phyloP scores from a whole-genome alignment of 2,888 invertebrate genomes.

The Sarcophaga subvicina region DNA sequence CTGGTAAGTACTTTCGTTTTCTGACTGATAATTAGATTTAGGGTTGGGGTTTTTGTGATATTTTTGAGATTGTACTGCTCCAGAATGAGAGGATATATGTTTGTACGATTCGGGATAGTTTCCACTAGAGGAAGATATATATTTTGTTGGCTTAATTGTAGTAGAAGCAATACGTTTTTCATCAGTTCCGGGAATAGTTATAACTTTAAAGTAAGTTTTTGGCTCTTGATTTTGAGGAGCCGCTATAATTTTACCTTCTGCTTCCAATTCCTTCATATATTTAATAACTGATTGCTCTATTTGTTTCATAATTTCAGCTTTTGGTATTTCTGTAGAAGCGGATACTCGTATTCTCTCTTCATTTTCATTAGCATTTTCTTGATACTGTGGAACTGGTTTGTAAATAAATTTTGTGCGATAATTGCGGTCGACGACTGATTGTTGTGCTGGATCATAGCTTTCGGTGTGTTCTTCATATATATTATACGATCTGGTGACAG shows the following conservation, averaged over 20 bases:
- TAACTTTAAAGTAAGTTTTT: slow-evolving; percentile 77
- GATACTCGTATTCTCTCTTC: slow-evolving; percentile 76
- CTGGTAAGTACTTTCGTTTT: slow-evolving; percentile 76
- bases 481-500: slow-evolving; percentile 75
- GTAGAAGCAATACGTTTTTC: slow-evolving; percentile 75
- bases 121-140: slow-evolving; percentile 59
- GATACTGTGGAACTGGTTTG: slow-evolving; percentile 68
- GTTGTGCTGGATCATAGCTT: slow-evolving; percentile 58
- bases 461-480: slow-evolving; percentile 71
- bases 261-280: slow-evolving; percentile 81
- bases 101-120: slow-evolving; percentile 53
- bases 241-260: slow-evolving; percentile 79
- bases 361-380: slow-evolving; percentile 64
- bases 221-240: slow-evolving; percentile 73
- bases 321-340: slow-evolving; percentile 79
- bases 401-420: slow-evolving; percentile 75
- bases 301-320: slow-evolving; percentile 80
- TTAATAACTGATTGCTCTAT: slow-evolving; percentile 81
- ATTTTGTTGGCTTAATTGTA: slow-evolving; percentile 79
- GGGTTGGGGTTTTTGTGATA: slow-evolving; percentile 51
- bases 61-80: slow-evolving; percentile 60
- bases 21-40: slow-evolving; percentile 73
- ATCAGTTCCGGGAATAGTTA: slow-evolving; percentile 72
- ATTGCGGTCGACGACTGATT: slow-evolving; percentile 63
- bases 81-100: slow-evolving; percentile 49